These are phyloP conservation scores for Lagria hirta DNA, from an alignment of 2,888 invertebrate genomes.

Conservation along the genomic window DNA sequence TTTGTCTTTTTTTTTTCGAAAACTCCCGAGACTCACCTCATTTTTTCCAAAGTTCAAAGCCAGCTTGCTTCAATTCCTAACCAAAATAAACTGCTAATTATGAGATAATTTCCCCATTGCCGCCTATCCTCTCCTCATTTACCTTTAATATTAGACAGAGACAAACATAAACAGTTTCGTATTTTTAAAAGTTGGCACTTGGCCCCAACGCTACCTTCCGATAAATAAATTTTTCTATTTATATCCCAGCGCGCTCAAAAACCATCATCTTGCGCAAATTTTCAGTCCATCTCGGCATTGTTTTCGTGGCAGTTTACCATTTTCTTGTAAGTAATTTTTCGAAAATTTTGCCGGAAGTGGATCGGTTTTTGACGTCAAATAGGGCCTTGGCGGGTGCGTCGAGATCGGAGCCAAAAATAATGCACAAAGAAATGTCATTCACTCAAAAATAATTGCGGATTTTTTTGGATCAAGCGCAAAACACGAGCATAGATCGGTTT, in stretches of 20 bases:
- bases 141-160: slow-evolving; percentile 28
- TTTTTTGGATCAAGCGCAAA: no score
- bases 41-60: no score
- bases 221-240: slow-evolving; percentile 26
- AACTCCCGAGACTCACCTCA: no score
- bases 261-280: slow-evolving; percentile 12
- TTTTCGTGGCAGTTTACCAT: slow-evolving; percentile 17
- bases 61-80: slow-evolving; percentile 22
- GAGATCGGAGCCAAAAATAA: slow-evolving; percentile 7
- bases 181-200: slow-evolving; percentile 29
- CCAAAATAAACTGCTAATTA: slow-evolving; percentile 32
- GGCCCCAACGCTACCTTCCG: slow-evolving; percentile 19
- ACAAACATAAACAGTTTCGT: slow-evolving; percentile 21
- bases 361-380: slow-evolving; percentile 13
- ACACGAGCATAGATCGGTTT: no score
- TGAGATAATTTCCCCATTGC: slow-evolving; percentile 29
- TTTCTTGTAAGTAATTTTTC: slow-evolving; percentile 20
- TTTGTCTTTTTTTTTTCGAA: no score
- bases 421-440: not conserved
- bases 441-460: no score
- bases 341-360: slow-evolving; percentile 3
- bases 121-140: slow-evolving; percentile 31
- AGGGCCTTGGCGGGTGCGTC: slow-evolving; percentile 9
- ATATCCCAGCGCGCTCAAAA: no score
- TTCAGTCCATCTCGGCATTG: slow-evolving; percentile 18